Base-by-base conservation (phyloP, 1,140 invertebrate genomes). In the Magallana angulata region DNA sequence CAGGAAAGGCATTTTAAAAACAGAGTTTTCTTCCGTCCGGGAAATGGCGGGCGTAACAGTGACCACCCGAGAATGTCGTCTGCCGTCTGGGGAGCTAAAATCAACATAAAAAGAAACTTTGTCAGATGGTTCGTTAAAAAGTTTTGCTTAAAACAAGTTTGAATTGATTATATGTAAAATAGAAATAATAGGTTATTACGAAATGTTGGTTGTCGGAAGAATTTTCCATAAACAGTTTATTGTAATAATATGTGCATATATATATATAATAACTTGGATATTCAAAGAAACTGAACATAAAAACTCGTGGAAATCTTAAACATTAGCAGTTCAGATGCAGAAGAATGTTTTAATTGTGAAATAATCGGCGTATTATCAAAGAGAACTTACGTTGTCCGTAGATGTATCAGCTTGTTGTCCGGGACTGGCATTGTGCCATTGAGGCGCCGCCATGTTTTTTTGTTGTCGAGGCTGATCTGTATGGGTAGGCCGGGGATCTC, bases 401-500 rank as follows among this genome's bases (percentile, higher is more conserved):
- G 62, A 9, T 89, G 30, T 18, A 90, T 84, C 14, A 24, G 18
- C 68, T 80, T 84, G 6, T 64, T 30, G 12, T 76, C 30, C 1
- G 80, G 36, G 30, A 89, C 11, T 18, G 30, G 30, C n/a, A 68
- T 68, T 30, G 82, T 36, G n/a, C 62, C 58, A 2, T 71, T 24
- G 0, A 81, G 85, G 2, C 83, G 48, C 7, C 30, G 71, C 90
- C 89, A 90, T 5, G 90, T 88, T 9, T 18, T 59, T 30, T 89
- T 90, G 11, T 85, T 80, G 68, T 93, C 87, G 8, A 85, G n/a
- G 36, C 91, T 91, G 62, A 90, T 89, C 58, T 93, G 89, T 14
- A 92, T 89, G 0, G 7, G 14, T 48, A 93, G 87, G 4, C 92
- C 92, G 8, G 92, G 92, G 82, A 89, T 91, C 0, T 89, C 87